These are phyloP conservation scores for Nematolebias whitei DNA, from an alignment of 2,113 vertebrate species.

Conservation along the genomic window DNA sequence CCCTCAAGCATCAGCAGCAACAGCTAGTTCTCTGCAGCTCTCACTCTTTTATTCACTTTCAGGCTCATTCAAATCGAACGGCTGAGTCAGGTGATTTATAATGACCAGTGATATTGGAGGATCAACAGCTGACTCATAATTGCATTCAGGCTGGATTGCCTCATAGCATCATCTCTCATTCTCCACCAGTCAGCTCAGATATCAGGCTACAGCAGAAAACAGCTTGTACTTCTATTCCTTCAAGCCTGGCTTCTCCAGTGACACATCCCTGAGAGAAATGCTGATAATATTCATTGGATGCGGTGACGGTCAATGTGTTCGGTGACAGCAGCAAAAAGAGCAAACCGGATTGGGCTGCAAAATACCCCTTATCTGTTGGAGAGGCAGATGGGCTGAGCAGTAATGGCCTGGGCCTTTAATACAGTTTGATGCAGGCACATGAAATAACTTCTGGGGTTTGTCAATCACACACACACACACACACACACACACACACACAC, in stretches of 20 bases:
- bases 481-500: too few relatives aligned
- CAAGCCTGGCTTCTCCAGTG: slow-evolving; percentile 27
- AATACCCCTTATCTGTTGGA: slow-evolving; percentile 64
- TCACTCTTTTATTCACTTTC: slow-evolving; percentile 24
- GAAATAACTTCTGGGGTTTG: slow-evolving; percentile 54
- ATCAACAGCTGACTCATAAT: slow-evolving; percentile 43
- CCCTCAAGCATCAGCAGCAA: slow-evolving; percentile 53
- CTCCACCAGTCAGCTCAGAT: slow-evolving; percentile 25
- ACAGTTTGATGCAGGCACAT: slow-evolving; percentile 60
- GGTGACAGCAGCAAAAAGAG: slow-evolving; percentile 45
- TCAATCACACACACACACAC: slow-evolving; percentile 64
- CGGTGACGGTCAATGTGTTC: slow-evolving; percentile 61
- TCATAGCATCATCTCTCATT: slow-evolving; percentile 5
- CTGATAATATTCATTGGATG: slow-evolving; percentile 67
- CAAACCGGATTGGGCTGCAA: slow-evolving; percentile 37
- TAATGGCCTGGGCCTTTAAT: slow-evolving; percentile 33
- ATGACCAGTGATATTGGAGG: slow-evolving; percentile 8
- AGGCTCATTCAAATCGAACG: slow-evolving; percentile 38
- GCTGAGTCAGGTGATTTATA: slow-evolving; percentile 38
- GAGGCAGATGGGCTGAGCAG: slow-evolving; percentile 42
- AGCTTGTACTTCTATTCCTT: slow-evolving; percentile 22
- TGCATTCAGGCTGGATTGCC: slow-evolving; percentile 36
- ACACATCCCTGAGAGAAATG: slow-evolving; percentile 49
- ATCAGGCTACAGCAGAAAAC: slow-evolving; percentile 32
- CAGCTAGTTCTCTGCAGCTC: slow-evolving; percentile 18